Percentiles rank a stretch among this genome's conserved stretches.
Evolutionary conservation across 2,888 invertebrate species (phyloP).

Genomic region (Podabrus alpinus): DNA sequence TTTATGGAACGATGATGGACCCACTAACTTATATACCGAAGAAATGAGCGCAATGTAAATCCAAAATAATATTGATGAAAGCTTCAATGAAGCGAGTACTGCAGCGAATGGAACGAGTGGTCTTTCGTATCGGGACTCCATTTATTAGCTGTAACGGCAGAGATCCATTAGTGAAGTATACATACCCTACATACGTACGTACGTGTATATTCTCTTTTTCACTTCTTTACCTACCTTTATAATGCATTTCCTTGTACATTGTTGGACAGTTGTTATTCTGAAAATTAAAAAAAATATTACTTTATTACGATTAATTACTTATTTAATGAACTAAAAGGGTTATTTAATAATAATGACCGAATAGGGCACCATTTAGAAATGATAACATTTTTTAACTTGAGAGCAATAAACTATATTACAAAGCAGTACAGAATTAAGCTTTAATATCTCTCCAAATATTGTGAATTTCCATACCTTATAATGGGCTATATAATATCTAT

Average conservation of each 20-base stretch:
- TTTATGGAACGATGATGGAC: constrained; percentile 19
- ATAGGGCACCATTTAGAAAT: not conserved
- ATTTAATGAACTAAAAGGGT: not conserved
- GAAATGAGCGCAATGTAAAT: constrained; percentile 15
- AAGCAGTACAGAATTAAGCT: too few relatives aligned
- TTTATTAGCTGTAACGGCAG: constrained; percentile 55
- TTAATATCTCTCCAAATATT: too few relatives aligned
- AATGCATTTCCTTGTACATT: constrained; percentile 89
- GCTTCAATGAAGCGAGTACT: constrained; percentile 43
- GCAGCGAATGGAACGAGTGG: constrained; percentile 47
- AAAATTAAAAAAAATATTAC: constrained; percentile 42
- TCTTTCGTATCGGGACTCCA: constrained; percentile 54
- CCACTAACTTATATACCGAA: constrained; percentile 17
- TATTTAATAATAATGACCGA: not conserved
- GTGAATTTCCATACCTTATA: too few relatives aligned
- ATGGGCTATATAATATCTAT: too few relatives aligned
- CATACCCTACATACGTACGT: constrained; percentile 18
- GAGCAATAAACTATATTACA: too few relatives aligned
- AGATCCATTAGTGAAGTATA: constrained; percentile 48
- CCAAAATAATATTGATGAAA: constrained; percentile 24
- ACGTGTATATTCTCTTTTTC: not conserved
- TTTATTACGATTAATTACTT: not conserved
- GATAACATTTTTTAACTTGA: not conserved
- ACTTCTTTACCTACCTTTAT: constrained; percentile 67
- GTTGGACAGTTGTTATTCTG: constrained; percentile 79